phyloP scores from a whole-genome alignment of 2,888 invertebrate species.

The Dichetophora obliterata region DNA sequence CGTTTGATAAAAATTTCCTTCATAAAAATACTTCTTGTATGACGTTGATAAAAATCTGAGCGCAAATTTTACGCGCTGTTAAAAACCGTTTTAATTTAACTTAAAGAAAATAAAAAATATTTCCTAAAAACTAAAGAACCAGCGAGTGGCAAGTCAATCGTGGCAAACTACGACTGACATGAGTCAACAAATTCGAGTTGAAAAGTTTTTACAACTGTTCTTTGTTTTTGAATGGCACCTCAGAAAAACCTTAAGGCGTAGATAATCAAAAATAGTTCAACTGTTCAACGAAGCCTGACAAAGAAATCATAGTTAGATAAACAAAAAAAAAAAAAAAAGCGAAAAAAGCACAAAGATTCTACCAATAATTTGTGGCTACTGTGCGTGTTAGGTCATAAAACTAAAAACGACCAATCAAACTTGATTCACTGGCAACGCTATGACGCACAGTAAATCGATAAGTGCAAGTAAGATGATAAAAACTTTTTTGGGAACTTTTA shows the following conservation, averaged over 20 bases:
- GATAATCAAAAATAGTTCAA: neutral
- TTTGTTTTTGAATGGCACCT: neutral
- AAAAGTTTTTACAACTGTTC: neutral
- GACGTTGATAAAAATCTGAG: too few species aligned
- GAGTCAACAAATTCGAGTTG: neutral
- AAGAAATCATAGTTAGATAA: neutral
- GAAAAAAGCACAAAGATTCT: neutral
- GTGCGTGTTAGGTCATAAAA: neutral
- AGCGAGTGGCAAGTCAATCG: neutral
- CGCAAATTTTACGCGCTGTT: too few species aligned
- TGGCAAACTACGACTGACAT: neutral
- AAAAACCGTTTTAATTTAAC: too few species aligned
- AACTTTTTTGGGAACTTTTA: too few species aligned
- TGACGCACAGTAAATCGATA: too few species aligned
- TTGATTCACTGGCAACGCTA: neutral
- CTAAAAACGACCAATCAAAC: conserved; percentile 3
- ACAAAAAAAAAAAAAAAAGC: too few species aligned
- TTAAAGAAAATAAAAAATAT: too few species aligned
- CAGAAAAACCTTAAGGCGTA: neutral
- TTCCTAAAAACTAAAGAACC: neutral
- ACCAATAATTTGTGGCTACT: neutral
- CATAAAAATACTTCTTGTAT: neutral
- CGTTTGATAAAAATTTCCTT: neutral
- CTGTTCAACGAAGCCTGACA: conserved; percentile 2
- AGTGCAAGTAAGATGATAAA: too few species aligned